phyloP scores from a whole-genome alignment of 2,888 invertebrate genomes.

The Calameuta pallipes region DNA sequence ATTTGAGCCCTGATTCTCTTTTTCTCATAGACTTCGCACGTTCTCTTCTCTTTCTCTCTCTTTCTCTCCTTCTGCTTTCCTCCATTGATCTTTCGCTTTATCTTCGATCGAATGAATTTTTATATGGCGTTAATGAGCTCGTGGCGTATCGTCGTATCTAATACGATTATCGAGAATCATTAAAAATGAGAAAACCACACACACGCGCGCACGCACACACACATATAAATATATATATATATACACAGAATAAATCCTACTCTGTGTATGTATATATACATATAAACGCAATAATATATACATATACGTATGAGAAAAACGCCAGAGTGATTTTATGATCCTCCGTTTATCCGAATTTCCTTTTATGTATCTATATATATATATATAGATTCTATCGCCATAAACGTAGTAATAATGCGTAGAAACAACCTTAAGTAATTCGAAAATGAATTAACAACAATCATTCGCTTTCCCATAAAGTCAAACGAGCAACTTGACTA shows the following conservation, averaged over 20 bases:
- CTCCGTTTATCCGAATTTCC: background rate
- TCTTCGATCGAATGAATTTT: background rate
- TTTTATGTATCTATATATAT: background rate
- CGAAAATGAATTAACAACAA: background rate
- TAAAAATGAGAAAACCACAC: too few species aligned
- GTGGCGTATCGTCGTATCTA: background rate
- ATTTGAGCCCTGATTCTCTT: background rate
- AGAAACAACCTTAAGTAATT: background rate
- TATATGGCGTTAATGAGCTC: background rate
- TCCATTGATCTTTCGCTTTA: background rate
- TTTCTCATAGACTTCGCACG: background rate
- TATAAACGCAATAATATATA: too few species aligned
- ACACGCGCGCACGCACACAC: too few species aligned
- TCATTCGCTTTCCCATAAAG: background rate
- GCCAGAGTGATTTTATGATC: background rate
- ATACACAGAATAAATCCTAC: too few species aligned
- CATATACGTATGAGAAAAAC: background rate
- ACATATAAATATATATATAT: too few species aligned
- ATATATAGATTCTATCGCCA: background rate
- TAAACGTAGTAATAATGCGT: background rate
- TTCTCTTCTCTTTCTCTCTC: background rate
- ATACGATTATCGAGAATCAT: too few species aligned
- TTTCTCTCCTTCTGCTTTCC: background rate
- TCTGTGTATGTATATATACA: too few species aligned
- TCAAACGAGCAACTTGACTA: slow-evolving; percentile 4